Base-by-base conservation (phyloP, 2,113 vertebrate genomes). In the Platichthys stellatus region DNA sequence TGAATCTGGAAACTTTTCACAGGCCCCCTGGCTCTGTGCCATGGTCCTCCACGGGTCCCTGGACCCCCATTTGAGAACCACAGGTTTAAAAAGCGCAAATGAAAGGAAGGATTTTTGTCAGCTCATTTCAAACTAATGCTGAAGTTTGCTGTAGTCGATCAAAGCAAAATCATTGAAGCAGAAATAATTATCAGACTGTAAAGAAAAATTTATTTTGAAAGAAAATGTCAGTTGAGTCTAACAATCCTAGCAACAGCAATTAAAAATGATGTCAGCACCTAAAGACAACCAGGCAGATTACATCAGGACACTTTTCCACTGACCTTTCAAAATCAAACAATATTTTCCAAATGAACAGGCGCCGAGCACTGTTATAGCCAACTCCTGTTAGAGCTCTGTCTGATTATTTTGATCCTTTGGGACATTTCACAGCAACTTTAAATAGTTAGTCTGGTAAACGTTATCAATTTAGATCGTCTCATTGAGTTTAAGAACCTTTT, bases 391-490 rank as follows among this genome's bases (percentile, higher is more conserved):
- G 24, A 66, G 24, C 63, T 20, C 24, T n/a, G 6, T 51, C 43
- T 51, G 43, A 64, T 64, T 64, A 64, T 24, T 43, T 24, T 3
- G 14, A 14, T 24, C 63, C 63, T 64, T 2, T 47, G 63, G 43
- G 63, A 64, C 63, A 8, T 47, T 64, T 24, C 63, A 7, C 63
- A 64, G 63, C 21, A 23, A 24, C 21, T 63, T 63, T 4, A 63
- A 45, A 23, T 24, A 17, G 58, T 60, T 60, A 31, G 2, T 14
- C 13, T 3, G 14, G 13, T 63, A 63, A 45, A 63, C 3, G 13
- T 45, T 23, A 43, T 23, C 45, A 63, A 63, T 45, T 21, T 5
- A n/a, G 11, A 24, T 5, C 12, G 11, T 24, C 56, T 21, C n/a
- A 56, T 11, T 43, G 40, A 13, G 40, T 43, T 43, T 11, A 43